phyloP scores from a whole-genome alignment of 64 coral and sea anemone species.

The Pocillopora verrucosa region DNA sequence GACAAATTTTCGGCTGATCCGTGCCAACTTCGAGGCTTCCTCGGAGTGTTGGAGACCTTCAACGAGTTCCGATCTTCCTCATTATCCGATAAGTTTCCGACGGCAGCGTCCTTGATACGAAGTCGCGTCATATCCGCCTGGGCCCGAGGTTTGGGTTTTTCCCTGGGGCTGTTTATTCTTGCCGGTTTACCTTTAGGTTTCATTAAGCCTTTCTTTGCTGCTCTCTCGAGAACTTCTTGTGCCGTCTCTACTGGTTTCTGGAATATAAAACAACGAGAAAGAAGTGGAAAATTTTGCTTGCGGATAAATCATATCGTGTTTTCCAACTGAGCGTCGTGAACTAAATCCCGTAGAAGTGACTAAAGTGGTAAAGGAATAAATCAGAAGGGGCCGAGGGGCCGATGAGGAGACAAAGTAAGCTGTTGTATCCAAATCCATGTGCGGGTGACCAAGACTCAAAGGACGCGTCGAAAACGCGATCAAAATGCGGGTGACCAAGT shows the following conservation, averaged over 20 bases:
- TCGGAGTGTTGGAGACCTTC: neutral
- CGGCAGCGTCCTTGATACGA: slow-evolving; percentile 20
- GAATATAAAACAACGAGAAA: neutral
- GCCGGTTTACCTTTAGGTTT: slow-evolving; percentile 51
- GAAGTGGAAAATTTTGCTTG: neutral
- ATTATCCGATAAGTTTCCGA: slow-evolving; percentile 27
- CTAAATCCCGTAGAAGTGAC: too few relatives aligned
- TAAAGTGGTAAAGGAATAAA: too few relatives aligned
- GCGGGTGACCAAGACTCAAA: too few relatives aligned
- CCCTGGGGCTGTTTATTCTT: slow-evolving; percentile 3
- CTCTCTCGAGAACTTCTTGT: slow-evolving; percentile 73
- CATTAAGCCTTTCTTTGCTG: slow-evolving; percentile 80
- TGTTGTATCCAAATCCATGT: too few relatives aligned
- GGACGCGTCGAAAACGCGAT: too few relatives aligned
- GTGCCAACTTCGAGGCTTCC: slow-evolving; percentile 46
- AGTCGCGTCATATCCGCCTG: slow-evolving; percentile 35
- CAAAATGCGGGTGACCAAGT: too few relatives aligned
- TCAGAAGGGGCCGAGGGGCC: too few relatives aligned
- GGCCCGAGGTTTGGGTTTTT: slow-evolving; percentile 33
- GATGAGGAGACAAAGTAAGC: too few relatives aligned
- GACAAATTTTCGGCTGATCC: slow-evolving; percentile 55
- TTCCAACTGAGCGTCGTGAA: too few relatives aligned
- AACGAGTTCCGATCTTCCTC: slow-evolving; percentile 35
- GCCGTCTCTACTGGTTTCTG: slow-evolving; percentile 67
- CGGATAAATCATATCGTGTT: too few relatives aligned